Conservation (phyloP, 2,888 invertebrate genomes). For the Halocaridina rubra region DNA sequence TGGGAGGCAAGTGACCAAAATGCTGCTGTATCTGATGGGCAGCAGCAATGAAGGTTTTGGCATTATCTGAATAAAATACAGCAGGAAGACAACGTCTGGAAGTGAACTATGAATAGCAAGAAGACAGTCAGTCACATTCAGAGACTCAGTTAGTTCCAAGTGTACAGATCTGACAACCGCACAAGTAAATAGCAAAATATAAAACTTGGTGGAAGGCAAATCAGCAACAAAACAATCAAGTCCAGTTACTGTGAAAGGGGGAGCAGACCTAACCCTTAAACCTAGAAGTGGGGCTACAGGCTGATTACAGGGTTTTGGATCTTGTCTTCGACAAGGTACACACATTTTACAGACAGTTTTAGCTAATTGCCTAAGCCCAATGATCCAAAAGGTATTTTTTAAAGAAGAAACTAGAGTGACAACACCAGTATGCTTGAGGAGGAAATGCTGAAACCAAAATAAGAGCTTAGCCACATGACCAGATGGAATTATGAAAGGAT, state of each 20-base stretch:
- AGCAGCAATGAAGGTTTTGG: slow-evolving; percentile 65
- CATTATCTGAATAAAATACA: slow-evolving; percentile 66
- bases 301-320: too few relatives aligned
- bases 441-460: slow-evolving; percentile 4
- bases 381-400: not conserved
- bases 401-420: not conserved
- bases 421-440: slow-evolving; percentile 33
- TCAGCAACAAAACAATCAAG: slow-evolving; percentile 64
- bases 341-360: too few relatives aligned
- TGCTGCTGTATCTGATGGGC: not conserved
- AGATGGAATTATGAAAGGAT: slow-evolving; percentile 25
- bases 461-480: slow-evolving; percentile 17
- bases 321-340: too few relatives aligned
- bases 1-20: slow-evolving; percentile 57
- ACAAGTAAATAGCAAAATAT: slow-evolving; percentile 62
- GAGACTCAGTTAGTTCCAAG: slow-evolving; percentile 65
- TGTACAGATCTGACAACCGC: slow-evolving; percentile 65
- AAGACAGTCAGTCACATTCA: slow-evolving; percentile 62
- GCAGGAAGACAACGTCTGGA: not conserved
- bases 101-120: too few relatives aligned
- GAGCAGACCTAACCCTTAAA: slow-evolving; percentile 26
- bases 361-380: too few relatives aligned
- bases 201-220: not conserved
- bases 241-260: slow-evolving; percentile 57
- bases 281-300: slow-evolving; percentile 47